Percentiles rank a stretch among this genome's conserved stretches.
Evolutionary conservation across 2,113 vertebrate species (phyloP).

Genomic region (Chaetodon auriga): DNA sequence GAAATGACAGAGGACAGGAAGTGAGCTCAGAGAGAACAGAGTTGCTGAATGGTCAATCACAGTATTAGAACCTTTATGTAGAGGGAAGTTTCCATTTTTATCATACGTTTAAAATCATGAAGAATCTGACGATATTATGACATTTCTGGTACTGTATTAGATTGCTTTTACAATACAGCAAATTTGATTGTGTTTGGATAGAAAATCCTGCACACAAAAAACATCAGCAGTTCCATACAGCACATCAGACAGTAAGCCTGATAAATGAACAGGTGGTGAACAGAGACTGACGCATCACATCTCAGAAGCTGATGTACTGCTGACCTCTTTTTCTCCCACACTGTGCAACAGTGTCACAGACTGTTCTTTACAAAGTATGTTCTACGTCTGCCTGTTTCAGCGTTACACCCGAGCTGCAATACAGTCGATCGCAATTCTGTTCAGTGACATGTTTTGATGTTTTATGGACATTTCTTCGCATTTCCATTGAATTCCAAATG

Average conservation of each 20-base stretch:
- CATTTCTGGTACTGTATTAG: neutral
- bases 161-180: neutral
- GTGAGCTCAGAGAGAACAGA: slow-evolving; percentile 34
- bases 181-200: neutral
- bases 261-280: neutral
- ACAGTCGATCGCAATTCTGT: neutral
- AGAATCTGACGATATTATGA: neutral
- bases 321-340: neutral
- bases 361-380: neutral
- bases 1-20: slow-evolving; percentile 44
- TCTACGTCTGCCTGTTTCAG: neutral
- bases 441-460: neutral
- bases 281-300: neutral
- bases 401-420: neutral
- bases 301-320: neutral
- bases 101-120: neutral
- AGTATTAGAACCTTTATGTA: neutral
- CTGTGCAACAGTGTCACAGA: neutral
- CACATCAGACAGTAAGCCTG: neutral
- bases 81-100: neutral
- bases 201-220: neutral
- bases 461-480: neutral
- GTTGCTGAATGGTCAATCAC: no score
- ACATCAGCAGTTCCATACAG: neutral
- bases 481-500: neutral